These are phyloP conservation scores for Melitaea cinxia DNA, from an alignment of 1,140 invertebrate species.

Conservation along the genomic window DNA sequence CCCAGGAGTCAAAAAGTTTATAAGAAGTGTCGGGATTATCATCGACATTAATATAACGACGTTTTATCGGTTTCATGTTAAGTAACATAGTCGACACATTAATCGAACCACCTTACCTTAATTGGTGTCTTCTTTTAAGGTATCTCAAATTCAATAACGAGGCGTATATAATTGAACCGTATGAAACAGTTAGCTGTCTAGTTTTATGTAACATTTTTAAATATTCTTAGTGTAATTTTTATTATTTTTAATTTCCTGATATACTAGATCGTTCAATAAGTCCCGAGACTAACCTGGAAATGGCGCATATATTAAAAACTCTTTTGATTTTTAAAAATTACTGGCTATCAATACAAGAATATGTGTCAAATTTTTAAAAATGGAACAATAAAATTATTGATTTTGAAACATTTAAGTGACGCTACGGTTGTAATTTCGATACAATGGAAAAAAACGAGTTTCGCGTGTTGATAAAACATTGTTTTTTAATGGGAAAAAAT, in stretches of 20 bases:
- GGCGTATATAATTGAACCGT: not conserved
- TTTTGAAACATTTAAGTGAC: too few relatives aligned
- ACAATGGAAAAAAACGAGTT: too few relatives aligned
- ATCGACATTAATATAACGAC: slow-evolving; percentile 57
- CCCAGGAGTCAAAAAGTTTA: slow-evolving; percentile 40
- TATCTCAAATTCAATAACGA: slow-evolving; percentile 49
- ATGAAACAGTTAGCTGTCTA: not conserved
- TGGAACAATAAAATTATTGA: too few relatives aligned
- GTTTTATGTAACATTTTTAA: not conserved
- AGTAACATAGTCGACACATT: slow-evolving; percentile 63
- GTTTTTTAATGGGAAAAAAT: too few relatives aligned
- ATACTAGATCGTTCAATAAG: too few relatives aligned
- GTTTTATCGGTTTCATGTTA: slow-evolving; percentile 59
- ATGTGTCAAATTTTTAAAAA: too few relatives aligned
- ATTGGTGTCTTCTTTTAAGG: slow-evolving; percentile 53
- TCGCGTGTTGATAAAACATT: too few relatives aligned
- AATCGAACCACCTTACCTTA: slow-evolving; percentile 64
- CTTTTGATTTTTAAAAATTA: too few relatives aligned
- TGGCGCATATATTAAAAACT: too few relatives aligned
- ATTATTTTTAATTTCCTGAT: not conserved
- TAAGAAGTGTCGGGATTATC: slow-evolving; percentile 50
- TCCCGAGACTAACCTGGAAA: too few relatives aligned
- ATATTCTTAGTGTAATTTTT: not conserved
- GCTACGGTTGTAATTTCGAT: too few relatives aligned
- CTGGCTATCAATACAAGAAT: too few relatives aligned